Base-by-base conservation (phyloP, 2,113 vertebrate genomes). In the Micromys minutus region DNA sequence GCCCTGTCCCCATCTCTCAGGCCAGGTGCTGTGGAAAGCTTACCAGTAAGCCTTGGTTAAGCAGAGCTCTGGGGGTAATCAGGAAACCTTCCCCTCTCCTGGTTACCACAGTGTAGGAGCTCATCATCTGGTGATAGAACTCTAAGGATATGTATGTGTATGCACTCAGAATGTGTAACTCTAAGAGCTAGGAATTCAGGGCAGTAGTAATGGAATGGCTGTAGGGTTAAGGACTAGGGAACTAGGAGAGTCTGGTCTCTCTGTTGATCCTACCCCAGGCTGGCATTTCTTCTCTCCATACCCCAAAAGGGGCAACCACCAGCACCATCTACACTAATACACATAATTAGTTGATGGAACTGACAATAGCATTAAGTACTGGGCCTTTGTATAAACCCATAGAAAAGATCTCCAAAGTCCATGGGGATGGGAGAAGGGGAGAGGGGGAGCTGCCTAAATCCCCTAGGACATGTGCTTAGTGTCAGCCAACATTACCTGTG, bases 71-170 rank as follows among this genome's bases (percentile, higher is more conserved):
- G 71, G 13, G 45, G 29, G 24, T 36, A 8, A 22, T 26, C n/a
- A n/a, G 71, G 88, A 72, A 74, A 80, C 42, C 91, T 61, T 47
- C 42, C 75, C 22, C 67, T 88, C 63, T 87, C 83, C 93, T 80
- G 39, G 94, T 93, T 79, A 71, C 84, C 24, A 22, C 36, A 55
- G 47, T 88, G 63, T 57, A 87, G 45, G 55, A 4, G 76, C 76
- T 87, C 13, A 12, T 93, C 29, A 1, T 95, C 88, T 92, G 50
- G 95, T 91, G 81, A 94, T 95, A 1, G 0, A 61, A 76, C 63
- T 69, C 1, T 21, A 50, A 2, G 0, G 76, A 13, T n/a, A 12
- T 75, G 42, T 42, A n/a, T 61, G 69, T 42, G 13, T 16, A 1
- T 36, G 31, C 65, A 71, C 61, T 63, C 34, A 69, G 47, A 87